phyloP scores from a whole-genome alignment of 2,113 vertebrate species.

The Gallinago undulata region DNA sequence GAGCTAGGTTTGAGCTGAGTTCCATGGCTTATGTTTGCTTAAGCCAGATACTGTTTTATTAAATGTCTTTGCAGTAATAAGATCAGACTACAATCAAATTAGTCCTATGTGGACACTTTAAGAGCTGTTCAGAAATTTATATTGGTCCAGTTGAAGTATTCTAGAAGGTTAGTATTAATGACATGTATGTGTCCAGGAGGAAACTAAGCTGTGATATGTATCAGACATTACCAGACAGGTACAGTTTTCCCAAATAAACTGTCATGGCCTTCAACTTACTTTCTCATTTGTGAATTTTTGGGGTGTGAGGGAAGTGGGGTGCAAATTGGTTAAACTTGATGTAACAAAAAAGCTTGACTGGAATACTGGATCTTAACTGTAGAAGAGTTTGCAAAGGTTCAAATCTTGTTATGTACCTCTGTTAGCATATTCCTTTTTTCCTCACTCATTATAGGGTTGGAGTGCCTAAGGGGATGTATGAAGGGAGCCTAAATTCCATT shows the following conservation, averaged over 20 bases:
- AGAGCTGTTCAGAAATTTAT: slow-evolving; percentile 3
- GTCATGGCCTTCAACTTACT: slow-evolving; percentile 30
- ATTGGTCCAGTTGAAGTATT: slow-evolving; percentile 53
- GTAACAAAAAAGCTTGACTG: neutral
- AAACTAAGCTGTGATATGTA: slow-evolving; percentile 44
- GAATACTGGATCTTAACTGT: neutral
- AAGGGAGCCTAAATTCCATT: neutral
- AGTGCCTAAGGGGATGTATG: too few relatives aligned
- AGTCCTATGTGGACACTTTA: neutral
- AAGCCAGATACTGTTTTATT: slow-evolving; percentile 30
- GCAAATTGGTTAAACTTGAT: neutral
- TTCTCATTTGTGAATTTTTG: neutral
- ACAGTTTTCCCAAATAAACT: slow-evolving; percentile 60
- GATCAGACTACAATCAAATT: neutral
- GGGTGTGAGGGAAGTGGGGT: neutral
- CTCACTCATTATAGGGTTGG: neutral
- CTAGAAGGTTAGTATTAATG: slow-evolving; percentile 35
- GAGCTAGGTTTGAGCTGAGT: neutral
- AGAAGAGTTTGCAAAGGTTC: neutral
- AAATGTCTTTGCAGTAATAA: neutral
- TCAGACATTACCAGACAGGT: slow-evolving; percentile 18
- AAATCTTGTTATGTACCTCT: neutral
- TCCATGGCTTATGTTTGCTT: slow-evolving; percentile 1
- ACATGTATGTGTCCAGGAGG: slow-evolving; percentile 32
- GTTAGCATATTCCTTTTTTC: neutral